Conservation (phyloP, 1,140 invertebrate species). For the Riptortus pedestris region DNA sequence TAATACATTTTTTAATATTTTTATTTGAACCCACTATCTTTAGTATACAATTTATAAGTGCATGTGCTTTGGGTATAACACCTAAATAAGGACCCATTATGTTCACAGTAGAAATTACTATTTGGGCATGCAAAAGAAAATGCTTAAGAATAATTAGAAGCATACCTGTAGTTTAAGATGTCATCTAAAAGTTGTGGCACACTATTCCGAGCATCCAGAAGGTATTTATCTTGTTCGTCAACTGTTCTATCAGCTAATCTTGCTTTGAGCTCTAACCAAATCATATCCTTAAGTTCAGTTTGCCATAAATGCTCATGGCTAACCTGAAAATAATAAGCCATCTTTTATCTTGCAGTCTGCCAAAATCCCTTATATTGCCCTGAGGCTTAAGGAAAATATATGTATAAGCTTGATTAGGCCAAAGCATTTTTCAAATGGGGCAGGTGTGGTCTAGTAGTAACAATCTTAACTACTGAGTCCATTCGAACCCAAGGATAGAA, state of each 20-base stretch:
- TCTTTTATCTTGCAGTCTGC: not conserved
- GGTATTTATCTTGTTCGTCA: conserved; percentile 62
- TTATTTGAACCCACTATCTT: not conserved
- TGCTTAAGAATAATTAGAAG: too few relatives aligned
- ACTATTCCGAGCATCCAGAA: conserved; percentile 59
- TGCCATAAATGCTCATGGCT: conserved; percentile 74
- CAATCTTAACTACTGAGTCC: too few relatives aligned
- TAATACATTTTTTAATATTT: too few relatives aligned
- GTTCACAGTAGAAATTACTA: too few relatives aligned
- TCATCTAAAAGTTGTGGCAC: conserved; percentile 58
- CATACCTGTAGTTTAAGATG: conserved; percentile 62
- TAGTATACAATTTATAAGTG: not conserved
- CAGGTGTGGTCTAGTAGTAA: too few relatives aligned
- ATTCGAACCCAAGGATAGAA: too few relatives aligned
- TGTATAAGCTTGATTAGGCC: too few relatives aligned
- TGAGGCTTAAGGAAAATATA: not conserved
- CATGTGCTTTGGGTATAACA: not conserved
- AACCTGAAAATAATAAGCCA: conserved; percentile 43
- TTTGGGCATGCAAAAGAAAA: too few relatives aligned
- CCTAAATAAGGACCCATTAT: too few relatives aligned
- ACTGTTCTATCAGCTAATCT: conserved; percentile 59
- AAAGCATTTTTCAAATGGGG: too few relatives aligned
- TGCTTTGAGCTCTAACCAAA: conserved; percentile 83
- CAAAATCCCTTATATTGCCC: not conserved
- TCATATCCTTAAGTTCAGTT: conserved; percentile 74